Base-by-base conservation (phyloP, 2,888 invertebrate genomes). In the Aproaerema taeniolella region DNA sequence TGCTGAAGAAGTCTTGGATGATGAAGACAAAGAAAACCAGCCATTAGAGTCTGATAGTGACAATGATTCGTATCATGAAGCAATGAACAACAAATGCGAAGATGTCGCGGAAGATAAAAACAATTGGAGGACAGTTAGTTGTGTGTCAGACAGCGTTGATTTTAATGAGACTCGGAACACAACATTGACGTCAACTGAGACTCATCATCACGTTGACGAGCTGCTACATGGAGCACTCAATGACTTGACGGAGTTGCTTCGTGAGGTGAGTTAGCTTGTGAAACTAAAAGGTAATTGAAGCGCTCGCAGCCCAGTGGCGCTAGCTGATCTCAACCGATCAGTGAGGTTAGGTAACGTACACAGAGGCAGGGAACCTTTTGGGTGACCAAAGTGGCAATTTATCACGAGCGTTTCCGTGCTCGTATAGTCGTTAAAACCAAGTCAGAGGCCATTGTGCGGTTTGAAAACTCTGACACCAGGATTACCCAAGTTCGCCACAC, bases 11-110 rank as follows among this genome's bases (percentile, higher is more conserved):
- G 36, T 51, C 1, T 63, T 63, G 38, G 73, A 80, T 14, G 86
- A 87, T 34, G 87, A 88, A 37, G 74, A 89, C 52, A 89, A 88
- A 50, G 89, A 88, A 43, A 88, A 89, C 49, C 62, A 82, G 36
- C 81, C 83, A 0, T 37, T 80, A 2, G 76, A 81, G 2, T 67
- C 75, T 0, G 82, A 82, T 15, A 72, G 71, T 24, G 85, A 82
- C 46, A 72, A 82, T 52, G 75, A 70, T 4, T 86, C 87, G 0
- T 81, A 59, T 35, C 49, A 55, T 0, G 80, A 85, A 4, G 75
- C 65, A 34, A 70, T 78, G 60, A 77, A 70, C 16, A 62, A 69
- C 2, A 46, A 52, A 15, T 51, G 59, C 6, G 53, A 59, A 29
- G 55, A 52, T 16, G n/a, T n/a, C n/a, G n/a, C n/a, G n/a, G n/a